Percentiles rank a stretch among this genome's conserved stretches.
phyloP scores from a whole-genome alignment of 2,113 vertebrate species.

The Chionodraco myersi region DNA sequence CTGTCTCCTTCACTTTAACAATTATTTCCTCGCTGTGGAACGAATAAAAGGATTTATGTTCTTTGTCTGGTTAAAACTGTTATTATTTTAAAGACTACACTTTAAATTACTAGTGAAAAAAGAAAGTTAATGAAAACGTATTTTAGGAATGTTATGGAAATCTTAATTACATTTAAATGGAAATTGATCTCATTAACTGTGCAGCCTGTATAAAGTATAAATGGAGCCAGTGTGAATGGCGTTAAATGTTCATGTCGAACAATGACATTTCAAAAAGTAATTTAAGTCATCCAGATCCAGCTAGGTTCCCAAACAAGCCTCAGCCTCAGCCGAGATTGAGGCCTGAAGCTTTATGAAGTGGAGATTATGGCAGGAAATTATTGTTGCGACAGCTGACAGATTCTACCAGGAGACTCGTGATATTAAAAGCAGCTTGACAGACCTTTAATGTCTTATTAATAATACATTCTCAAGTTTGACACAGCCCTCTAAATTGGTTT shows the following conservation, averaged over 20 bases:
- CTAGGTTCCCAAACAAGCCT: neutral
- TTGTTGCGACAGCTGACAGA: slow-evolving; percentile 26
- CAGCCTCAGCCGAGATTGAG: neutral
- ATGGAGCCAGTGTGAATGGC: too few relatives aligned
- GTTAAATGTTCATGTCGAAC: neutral
- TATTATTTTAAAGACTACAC: too few relatives aligned
- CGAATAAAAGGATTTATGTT: too few relatives aligned
- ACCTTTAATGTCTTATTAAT: slow-evolving; percentile 4
- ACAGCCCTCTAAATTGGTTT: slow-evolving; percentile 21
- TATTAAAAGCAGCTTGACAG: slow-evolving; percentile 46
- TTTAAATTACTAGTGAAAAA: too few relatives aligned
- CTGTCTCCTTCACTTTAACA: too few relatives aligned
- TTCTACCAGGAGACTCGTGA: slow-evolving; percentile 37
- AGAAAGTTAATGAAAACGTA: too few relatives aligned
- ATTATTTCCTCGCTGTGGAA: too few relatives aligned
- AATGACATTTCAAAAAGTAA: slow-evolving; percentile 3
- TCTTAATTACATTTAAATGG: too few relatives aligned
- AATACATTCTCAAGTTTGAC: slow-evolving; percentile 19
- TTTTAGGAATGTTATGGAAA: too few relatives aligned
- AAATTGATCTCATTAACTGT: too few relatives aligned
- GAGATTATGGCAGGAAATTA: slow-evolving; percentile 20
- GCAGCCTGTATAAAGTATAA: too few relatives aligned
- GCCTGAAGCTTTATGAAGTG: neutral
- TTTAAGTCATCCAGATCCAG: neutral
- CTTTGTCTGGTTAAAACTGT: too few relatives aligned